phyloP scores from a whole-genome alignment of 2,888 invertebrate genomes.

The Nomada goodeniana region DNA sequence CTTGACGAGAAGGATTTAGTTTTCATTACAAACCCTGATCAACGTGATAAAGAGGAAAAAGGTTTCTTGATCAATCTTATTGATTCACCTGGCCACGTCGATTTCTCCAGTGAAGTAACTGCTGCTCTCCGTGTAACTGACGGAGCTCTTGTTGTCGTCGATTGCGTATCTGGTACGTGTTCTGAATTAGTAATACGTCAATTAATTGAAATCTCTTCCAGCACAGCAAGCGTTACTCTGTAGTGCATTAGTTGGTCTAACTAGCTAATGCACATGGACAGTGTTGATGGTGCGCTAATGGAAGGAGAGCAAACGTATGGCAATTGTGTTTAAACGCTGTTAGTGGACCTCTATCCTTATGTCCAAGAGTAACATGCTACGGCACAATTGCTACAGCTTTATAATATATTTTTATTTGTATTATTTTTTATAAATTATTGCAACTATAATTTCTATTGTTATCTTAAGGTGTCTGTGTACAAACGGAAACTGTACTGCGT shows the following conservation, averaged over 20 bases:
- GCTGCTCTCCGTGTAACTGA: constrained; percentile 99
- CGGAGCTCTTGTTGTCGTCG: constrained; percentile 99
- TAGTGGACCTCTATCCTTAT: constrained; percentile 93
- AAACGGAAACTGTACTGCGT: constrained; percentile 99
- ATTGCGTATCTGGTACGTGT: constrained; percentile 97
- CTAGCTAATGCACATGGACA: constrained; percentile 81
- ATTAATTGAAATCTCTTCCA: constrained; percentile 73
- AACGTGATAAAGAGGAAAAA: constrained; percentile 94
- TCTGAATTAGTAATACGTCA: not conserved
- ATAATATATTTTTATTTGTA: not conserved
- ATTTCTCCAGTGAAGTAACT: constrained; percentile 99
- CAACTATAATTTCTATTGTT: not conserved
- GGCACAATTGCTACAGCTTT: constrained; percentile 85
- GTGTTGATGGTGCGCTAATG: constrained; percentile 88
- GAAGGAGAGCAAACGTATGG: constrained; percentile 87
- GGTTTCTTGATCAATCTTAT: constrained; percentile 99
- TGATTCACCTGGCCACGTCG: constrained; percentile 99
- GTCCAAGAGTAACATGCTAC: constrained; percentile 89
- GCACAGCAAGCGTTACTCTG: constrained; percentile 81
- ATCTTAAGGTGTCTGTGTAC: constrained; percentile 97
- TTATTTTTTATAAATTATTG: constrained; percentile 20
- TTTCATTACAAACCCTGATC: constrained; percentile 96
- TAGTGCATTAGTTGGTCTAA: constrained; percentile 74
- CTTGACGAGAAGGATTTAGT: constrained; percentile 96
- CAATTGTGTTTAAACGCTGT: constrained; percentile 88